Percentiles rank a stretch among this genome's conserved stretches.
phyloP scores from a whole-genome alignment of 1,140 invertebrate genomes.

The Pogonomyrmex californicus region DNA sequence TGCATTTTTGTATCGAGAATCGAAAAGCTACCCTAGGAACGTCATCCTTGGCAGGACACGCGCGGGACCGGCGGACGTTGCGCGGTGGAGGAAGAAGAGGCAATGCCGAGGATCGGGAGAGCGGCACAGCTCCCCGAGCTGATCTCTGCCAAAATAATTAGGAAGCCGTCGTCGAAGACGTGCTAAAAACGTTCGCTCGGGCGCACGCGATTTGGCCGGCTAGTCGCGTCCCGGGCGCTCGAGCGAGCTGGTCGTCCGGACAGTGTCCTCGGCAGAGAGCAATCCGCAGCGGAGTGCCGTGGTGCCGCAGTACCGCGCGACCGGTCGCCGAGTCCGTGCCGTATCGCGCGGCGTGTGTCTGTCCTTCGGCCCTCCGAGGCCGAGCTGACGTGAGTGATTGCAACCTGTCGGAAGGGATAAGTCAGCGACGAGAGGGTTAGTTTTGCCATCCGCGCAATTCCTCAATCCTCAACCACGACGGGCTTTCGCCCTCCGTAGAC shows the following conservation, averaged over 20 bases:
- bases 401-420: slow-evolving; percentile 27
- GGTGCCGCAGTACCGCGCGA: slow-evolving; percentile 83
- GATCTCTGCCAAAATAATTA: slow-evolving; percentile 92
- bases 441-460: slow-evolving; percentile 30
- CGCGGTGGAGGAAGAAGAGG: not conserved
- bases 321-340: slow-evolving; percentile 86
- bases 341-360: slow-evolving; percentile 54
- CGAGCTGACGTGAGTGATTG: slow-evolving; percentile 66
- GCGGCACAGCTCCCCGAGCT: slow-evolving; percentile 51
- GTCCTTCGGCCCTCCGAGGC: slow-evolving; percentile 14
- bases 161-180: slow-evolving; percentile 89
- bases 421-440: slow-evolving; percentile 64
- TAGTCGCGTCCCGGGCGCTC: slow-evolving; percentile 84
- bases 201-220: slow-evolving; percentile 84
- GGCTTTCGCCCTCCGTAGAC: not conserved
- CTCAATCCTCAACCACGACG: not conserved
- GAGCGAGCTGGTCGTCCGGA: slow-evolving; percentile 77
- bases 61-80: not conserved
- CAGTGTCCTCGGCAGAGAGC: slow-evolving; percentile 59
- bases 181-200: slow-evolving; percentile 92
- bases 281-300: slow-evolving; percentile 54
- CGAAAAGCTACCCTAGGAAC: not conserved
- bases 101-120: slow-evolving; percentile 57
- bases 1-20: not conserved
- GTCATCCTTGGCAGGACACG: not conserved